Evolutionary conservation across 2,888 invertebrate species (phyloP).

Genomic region (Chymomyza amoena): DNA sequence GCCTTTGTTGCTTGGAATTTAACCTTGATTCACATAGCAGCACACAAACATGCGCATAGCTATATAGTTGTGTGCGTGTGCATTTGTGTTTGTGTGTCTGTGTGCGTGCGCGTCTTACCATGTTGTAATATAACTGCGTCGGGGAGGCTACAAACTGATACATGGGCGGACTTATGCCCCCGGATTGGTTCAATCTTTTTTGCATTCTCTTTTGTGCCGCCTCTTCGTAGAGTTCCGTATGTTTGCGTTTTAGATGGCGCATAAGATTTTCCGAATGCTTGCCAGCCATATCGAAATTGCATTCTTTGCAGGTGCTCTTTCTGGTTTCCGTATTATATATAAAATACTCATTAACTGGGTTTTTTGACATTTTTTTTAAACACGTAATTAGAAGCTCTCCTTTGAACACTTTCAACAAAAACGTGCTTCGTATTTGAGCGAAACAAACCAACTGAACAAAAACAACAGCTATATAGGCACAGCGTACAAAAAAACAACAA

Average conservation of each 20-base stretch:
- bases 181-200: background rate
- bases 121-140: constrained; percentile 40
- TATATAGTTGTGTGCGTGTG: no score
- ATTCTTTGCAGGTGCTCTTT: constrained; percentile 52
- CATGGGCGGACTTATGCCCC: constrained; percentile 32
- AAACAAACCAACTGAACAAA: constrained; percentile 22
- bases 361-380: constrained; percentile 16
- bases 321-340: constrained; percentile 51
- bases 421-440: constrained; percentile 42
- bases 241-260: constrained; percentile 56
- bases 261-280: constrained; percentile 57
- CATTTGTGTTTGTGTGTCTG: no score
- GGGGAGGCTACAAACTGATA: constrained; percentile 45
- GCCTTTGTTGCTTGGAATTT: no score
- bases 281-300: constrained; percentile 52
- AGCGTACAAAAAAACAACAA: background rate
- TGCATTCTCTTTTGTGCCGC: constrained; percentile 35
- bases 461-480: background rate
- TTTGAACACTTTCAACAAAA: background rate
- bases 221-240: constrained; percentile 34
- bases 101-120: constrained; percentile 31
- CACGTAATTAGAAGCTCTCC: no score
- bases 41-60: no score
- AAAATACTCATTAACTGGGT: constrained; percentile 51
- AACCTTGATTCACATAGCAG: no score